Evolutionary conservation across 2,888 invertebrate genomes (phyloP).

Genomic region (Drosophila peninsularis): DNA sequence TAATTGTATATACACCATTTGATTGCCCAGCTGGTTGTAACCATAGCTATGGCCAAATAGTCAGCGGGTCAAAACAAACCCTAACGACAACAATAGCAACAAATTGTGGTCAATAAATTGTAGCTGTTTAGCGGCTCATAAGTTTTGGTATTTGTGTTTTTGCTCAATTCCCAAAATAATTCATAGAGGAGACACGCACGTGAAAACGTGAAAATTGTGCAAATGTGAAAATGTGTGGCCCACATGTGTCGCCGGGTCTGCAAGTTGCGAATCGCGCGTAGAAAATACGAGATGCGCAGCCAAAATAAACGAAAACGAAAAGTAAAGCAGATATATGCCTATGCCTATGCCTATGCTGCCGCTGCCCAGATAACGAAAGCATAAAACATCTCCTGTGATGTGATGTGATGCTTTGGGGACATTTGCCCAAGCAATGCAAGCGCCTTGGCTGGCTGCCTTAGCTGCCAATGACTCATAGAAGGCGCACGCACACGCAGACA

Average conservation of each 20-base stretch:
- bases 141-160: slow-evolving; percentile 60
- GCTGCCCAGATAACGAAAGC: slow-evolving; percentile 25
- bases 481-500: neutral
- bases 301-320: slow-evolving; percentile 16
- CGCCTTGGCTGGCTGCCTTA: slow-evolving; percentile 35
- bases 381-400: slow-evolving; percentile 41
- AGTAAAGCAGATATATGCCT: slow-evolving; percentile 3
- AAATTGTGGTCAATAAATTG: slow-evolving; percentile 18
- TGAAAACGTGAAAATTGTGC: slow-evolving; percentile 43
- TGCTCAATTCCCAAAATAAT: slow-evolving; percentile 84
- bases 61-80: slow-evolving; percentile 64
- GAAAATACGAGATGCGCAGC: slow-evolving; percentile 4
- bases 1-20: slow-evolving; percentile 31
- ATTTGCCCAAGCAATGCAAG: slow-evolving; percentile 39
- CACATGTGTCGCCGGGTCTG: slow-evolving; percentile 51
- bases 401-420: slow-evolving; percentile 54
- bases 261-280: slow-evolving; percentile 13
- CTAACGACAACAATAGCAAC: slow-evolving; percentile 14
- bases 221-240: slow-evolving; percentile 44
- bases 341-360: slow-evolving; percentile 1
- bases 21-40: slow-evolving; percentile 43
- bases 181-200: slow-evolving; percentile 27
- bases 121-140: slow-evolving; percentile 28
- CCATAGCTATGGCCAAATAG: slow-evolving; percentile 57
- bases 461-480: slow-evolving; percentile 49